Conservation (phyloP, 2,797 vertebrate species). For the Danionella dracula region DNA sequence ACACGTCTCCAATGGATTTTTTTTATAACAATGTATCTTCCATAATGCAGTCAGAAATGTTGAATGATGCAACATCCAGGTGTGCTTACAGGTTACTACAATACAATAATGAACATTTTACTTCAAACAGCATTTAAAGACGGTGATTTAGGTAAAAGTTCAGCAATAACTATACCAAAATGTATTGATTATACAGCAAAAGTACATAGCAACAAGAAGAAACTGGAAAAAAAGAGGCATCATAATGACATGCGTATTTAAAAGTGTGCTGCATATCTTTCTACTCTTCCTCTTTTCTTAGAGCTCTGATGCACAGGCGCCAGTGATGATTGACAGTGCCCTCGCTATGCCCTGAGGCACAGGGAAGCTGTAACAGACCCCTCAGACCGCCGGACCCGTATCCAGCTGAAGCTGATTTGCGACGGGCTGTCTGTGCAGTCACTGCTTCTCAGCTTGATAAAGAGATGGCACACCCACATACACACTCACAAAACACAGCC, state of each 20-base stretch:
- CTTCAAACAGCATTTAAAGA: too few species aligned
- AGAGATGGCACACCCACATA: conserved; percentile 42
- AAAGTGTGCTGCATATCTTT: neutral
- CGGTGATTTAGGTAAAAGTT: too few species aligned
- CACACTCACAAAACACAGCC: conserved; percentile 28
- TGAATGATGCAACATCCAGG: neutral
- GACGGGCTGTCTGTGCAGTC: conserved; percentile 27
- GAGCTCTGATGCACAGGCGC: neutral
- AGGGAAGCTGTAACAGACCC: conserved; percentile 43
- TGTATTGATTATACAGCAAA: too few species aligned
- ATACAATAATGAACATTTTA: neutral
- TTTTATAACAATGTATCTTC: neutral
- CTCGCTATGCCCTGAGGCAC: conserved; percentile 48
- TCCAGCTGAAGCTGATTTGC: conserved; percentile 56
- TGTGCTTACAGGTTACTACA: neutral
- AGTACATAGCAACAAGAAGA: too few species aligned
- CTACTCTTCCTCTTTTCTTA: neutral
- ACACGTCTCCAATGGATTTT: conserved; percentile 4
- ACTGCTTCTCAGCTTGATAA: conserved; percentile 44
- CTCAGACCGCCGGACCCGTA: conserved; percentile 47
- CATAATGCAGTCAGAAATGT: neutral
- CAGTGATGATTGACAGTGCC: conserved; percentile 8
- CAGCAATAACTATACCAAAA: too few species aligned
- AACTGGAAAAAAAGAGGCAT: too few species aligned
- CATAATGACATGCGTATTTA: too few species aligned